Evolutionary conservation across 2,888 invertebrate species (phyloP), one percentile per base, ranked within the genome.

Genomic region (Ligdia adustata): DNA sequence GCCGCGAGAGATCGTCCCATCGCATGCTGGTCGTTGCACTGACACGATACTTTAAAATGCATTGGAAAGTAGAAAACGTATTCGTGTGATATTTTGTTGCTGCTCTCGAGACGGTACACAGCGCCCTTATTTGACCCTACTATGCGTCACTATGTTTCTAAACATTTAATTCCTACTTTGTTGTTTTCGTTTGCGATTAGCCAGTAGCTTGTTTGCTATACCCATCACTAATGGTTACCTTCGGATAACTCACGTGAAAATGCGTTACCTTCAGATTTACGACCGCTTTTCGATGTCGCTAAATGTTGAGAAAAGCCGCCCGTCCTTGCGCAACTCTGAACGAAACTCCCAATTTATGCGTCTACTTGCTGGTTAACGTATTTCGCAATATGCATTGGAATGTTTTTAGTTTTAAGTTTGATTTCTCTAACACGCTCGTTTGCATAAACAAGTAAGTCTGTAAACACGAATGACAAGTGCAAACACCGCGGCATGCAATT

Each of bases 21-120:
- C 79, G 79, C 78, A 73, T 68, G 73, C 75, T 89, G 89, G 89
- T 89, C 89, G 89, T 89, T 90, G 89, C 89, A 89, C 89, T 84
- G 83, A 82, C 79, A 78, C 77, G 79, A 82, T 80, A 82, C 85
- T 78, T 82, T 79, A 76, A 88, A 88, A 88, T 85, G 83, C 86
- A 87, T 89, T 89, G 79, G 89, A 90, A 89, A 89, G 88, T 88
- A 75, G 82, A 82, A 86, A 87, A 78, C 71, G 71, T 75, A 70
- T 74, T 75, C 75, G 66, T 71, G 64, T 73, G 71, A 74, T 79
- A 78, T 75, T 78, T 72, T 70, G 66, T 61, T 42, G 63, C 49
- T 52, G 40, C 47, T 43, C 44, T 38, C 38, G 42, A 35, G 12
- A 20, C 26, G 35, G n/a, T n/a, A 35, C 18, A 26, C 27, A 20